A percentile compares a stretch with the other conserved stretches of the same genome.
These are phyloP conservation scores for Baryphthengus martii DNA, from an alignment of 2,113 vertebrate species.

Conservation along the genomic window DNA sequence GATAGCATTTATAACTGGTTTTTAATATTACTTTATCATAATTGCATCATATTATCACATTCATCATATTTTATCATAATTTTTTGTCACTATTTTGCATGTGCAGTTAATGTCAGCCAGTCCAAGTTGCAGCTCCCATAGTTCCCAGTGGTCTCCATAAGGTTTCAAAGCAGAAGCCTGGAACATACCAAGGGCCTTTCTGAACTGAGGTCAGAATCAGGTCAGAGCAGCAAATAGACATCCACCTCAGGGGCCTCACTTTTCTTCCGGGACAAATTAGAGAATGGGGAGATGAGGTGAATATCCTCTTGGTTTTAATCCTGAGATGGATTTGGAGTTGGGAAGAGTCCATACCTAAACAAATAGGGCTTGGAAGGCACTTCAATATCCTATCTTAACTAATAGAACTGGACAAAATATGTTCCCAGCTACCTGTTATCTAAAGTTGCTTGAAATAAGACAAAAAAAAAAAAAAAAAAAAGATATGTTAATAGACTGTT, in stretches of 20 bases:
- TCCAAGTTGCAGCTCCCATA: not conserved
- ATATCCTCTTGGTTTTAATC: not conserved
- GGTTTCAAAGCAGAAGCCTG: not conserved
- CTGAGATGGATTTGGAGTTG: not conserved
- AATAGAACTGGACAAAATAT: not conserved
- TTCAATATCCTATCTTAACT: not conserved
- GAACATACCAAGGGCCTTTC: not conserved
- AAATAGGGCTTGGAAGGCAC: not conserved
- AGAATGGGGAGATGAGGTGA: not conserved
- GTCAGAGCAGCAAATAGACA: not conserved
- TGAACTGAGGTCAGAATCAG: not conserved
- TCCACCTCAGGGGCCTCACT: not conserved
- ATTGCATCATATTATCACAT: not conserved
- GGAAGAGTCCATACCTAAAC: not conserved
- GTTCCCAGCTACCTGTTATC: not conserved
- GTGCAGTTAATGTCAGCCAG: not conserved
- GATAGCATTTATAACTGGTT: not conserved
- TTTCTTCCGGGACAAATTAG: not conserved
- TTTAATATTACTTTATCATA: not conserved
- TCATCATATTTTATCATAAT: not conserved
- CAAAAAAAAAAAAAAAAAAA: not conserved
- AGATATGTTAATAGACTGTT: not conserved
- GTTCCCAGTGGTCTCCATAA: not conserved
- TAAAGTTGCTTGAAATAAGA: not conserved
- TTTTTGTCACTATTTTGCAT: not conserved